These are phyloP conservation scores for Drymonia ruficornis DNA, from an alignment of 2,888 invertebrate genomes.

Conservation along the genomic window DNA sequence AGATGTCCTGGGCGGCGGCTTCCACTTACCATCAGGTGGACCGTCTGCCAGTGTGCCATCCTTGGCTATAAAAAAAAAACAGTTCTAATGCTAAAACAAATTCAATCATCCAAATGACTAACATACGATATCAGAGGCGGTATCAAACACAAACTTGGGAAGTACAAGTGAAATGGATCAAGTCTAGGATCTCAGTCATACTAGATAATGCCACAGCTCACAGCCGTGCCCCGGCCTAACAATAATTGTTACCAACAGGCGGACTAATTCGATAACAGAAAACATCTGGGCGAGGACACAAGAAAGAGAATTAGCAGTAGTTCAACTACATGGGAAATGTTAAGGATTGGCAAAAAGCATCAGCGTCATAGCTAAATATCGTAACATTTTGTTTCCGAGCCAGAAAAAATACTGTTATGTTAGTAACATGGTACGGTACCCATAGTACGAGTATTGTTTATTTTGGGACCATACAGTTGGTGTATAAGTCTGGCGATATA, in stretches of 20 bases:
- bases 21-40: too few relatives aligned
- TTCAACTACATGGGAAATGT: background rate
- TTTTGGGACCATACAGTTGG: too few relatives aligned
- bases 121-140: background rate
- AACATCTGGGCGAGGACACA: background rate
- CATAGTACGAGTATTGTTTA: too few relatives aligned
- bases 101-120: background rate
- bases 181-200: background rate
- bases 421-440: too few relatives aligned
- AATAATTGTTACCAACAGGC: slow-evolving; percentile 3
- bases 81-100: background rate
- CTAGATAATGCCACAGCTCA: background rate
- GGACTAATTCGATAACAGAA: slow-evolving; percentile 3
- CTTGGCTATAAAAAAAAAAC: too few relatives aligned
- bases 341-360: too few relatives aligned
- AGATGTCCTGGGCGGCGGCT: too few relatives aligned
- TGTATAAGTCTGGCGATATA: too few relatives aligned
- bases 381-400: too few relatives aligned
- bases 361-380: too few relatives aligned
- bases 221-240: background rate
- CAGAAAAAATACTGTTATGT: too few relatives aligned
- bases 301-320: background rate
- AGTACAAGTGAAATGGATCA: background rate
- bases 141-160: background rate
- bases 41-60: too few relatives aligned